Base-by-base conservation (phyloP, 2,888 invertebrate species). In the Eilema griseolum region DNA sequence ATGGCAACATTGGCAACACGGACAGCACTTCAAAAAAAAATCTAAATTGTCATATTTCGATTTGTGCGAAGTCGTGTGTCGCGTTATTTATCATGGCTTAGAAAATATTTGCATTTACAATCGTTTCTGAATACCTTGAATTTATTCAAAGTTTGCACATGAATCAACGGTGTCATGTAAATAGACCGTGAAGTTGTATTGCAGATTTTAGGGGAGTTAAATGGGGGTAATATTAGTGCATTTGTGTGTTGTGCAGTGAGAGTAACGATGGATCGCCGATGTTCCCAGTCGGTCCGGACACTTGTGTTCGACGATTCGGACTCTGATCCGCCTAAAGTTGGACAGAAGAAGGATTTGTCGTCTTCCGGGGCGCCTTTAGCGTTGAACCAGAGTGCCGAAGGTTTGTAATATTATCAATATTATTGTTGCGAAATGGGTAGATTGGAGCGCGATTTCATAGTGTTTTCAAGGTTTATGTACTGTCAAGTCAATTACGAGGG, bases 281-380 rank as follows among this genome's bases (percentile, higher is more conserved):
- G 96, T 84, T 96, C 96, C 71, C 96, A 97, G 92, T 97, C 97
- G 76, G 97, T 97, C 69, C 96, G 97, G 90, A 97, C 97, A 81
- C 96, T 98, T 84, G 96, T 97, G 83, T 98, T 97, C 89, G 97
- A 97, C 90, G 97, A 97, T 92, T 96, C 96, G 67, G 96, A 97
- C 87, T 94, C 96, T 71, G 96, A 96, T 83, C 88, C 85, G 78
- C 91, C 93, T 79, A 94, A 94, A 88, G 82, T 85, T 81, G 92
- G 87, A 64, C 92, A 88, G 90, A 95, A 93, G 81, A 94, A 94
- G 84, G 93, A 93, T 75, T 83, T 93, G 76, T 80, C 86, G 66
- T 86, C 92, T 69, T 86, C 92, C 69, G 92, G 85, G 75, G 91
- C 88, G 57, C 93, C 92, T 52, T 86, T 92, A 73, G 92, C 93